phyloP scores from a whole-genome alignment of 2,797 vertebrate genomes.

The Threskiornis aethiopicus region DNA sequence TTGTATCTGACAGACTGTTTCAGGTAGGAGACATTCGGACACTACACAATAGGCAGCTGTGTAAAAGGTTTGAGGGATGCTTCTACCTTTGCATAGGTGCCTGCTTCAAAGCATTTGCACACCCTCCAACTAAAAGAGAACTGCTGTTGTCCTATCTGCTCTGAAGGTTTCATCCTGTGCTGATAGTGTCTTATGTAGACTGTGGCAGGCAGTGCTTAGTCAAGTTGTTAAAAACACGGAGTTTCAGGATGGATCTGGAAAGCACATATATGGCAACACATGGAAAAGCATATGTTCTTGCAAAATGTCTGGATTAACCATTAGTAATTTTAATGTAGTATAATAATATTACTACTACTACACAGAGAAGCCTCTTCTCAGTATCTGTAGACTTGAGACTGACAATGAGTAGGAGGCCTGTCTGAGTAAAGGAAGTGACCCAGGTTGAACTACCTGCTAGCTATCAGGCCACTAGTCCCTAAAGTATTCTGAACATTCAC shows the following conservation, averaged over 20 bases:
- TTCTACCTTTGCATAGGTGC: background rate
- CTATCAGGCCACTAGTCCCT: background rate
- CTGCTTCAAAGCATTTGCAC: background rate
- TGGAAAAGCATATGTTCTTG: background rate
- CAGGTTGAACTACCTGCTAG: background rate
- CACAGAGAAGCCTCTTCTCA: background rate
- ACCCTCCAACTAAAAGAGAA: fast-evolving
- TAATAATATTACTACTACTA: background rate
- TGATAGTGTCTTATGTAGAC: background rate
- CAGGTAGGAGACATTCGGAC: background rate
- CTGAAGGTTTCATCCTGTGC: background rate
- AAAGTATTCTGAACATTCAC: background rate
- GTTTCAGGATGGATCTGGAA: background rate
- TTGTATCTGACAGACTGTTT: background rate
- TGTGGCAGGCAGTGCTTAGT: background rate
- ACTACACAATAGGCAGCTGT: background rate
- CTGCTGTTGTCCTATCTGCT: background rate
- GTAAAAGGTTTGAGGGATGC: background rate
- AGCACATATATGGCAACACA: background rate
- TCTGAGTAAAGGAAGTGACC: background rate
- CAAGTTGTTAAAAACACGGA: background rate
- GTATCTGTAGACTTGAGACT: background rate
- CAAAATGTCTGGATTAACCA: background rate
- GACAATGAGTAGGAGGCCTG: background rate
- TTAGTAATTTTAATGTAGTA: background rate